Base-by-base conservation (phyloP, 2,113 vertebrate species). In the Stercorarius parasiticus region DNA sequence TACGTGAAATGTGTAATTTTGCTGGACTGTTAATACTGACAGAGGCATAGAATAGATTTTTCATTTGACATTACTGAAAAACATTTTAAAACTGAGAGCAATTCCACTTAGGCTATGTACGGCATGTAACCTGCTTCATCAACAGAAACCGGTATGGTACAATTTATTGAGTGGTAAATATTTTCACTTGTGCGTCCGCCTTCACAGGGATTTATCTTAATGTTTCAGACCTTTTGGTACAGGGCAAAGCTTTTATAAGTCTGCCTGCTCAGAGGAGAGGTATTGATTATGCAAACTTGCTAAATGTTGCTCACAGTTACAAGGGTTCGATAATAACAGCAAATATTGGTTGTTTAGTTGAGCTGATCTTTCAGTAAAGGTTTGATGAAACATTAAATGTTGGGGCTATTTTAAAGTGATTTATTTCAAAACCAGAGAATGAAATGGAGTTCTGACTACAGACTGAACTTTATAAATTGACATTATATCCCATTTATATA, bases 101-200 rank as follows among this genome's bases (percentile, higher is more conserved):
- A 50, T 87, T 92, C 87, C 47, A 67, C 55, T 76, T 38, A 43
- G 45, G 56, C 29, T 69, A 27, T 16, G 23, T 50, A 15, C 1
- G 9, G 43, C 40, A 10, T 80, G 61, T 36, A 43, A 79, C 50
- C 42, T 69, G 19, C 69, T 83, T 67, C 58, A 43, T 90, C 50
- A 95, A 88, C 38, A 79, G 69, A 64, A 91, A 83, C 36, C 18
- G 45, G 18, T n/a, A 53, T 45, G 58, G 92, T 95, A 73, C n/a
- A 53, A 79, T 86, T 76, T 95, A 96, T 93, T 56, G 90, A 94
- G 45, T 65, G 45, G 86, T 86, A 97, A 97, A 93, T 95, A 97
- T 94, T 96, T 96, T 88, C 70, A 81, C 61, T 78, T 93, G 47
- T 81, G 26, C 0, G 0, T 53, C 55, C 5, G 11, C 73, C 64